Base-by-base conservation (phyloP, 1,140 invertebrate genomes). In the Pectinophora gossypiella region DNA sequence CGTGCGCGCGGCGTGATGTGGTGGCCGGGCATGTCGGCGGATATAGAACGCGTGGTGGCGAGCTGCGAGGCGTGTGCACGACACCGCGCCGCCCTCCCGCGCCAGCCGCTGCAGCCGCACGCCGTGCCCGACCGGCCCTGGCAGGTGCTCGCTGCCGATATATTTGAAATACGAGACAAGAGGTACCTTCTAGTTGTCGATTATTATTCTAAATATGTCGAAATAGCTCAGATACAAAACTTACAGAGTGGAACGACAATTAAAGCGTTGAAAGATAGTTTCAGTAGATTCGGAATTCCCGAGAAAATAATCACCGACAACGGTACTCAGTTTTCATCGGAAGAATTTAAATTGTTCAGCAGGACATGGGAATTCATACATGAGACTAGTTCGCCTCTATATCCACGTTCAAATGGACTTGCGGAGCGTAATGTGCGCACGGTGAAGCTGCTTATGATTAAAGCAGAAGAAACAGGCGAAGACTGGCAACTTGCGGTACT, bases 11-110 rank as follows among this genome's bases (percentile, higher is more conserved):
- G 71, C 19, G 21, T 64, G n/a, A 52, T 75, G 7, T 73, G 59
- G 59, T 75, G 72, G 75, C 68, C 68, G 9, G 50, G 51, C 19
- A 68, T 72, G 50, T 57, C 54, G 51, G 54, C 27, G 13, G 42
- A 67, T 15, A 62, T 77, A 5, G 56, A 62, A 46, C 32, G 55
- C 16, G 15, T 47, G 6, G 54, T 68, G 12, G 23, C 19, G 12
- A 2, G 13, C 9, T 44, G 42, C 10, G 42, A 20, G 5, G 13
- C 42, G 1, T 44, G 42, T 19, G 18, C 19, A 13, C 42, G 42
- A n/a, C 15, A 48, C 21, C 13, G 44, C 43, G 38, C 38, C 50
- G 27, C 55, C 1, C 13, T 18, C 19, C 61, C 51, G 22, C 68
- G 63, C 51, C 52, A 62, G 51, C 59, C 52, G 42, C 61, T 68